Evolutionary conservation across 2,888 invertebrate species (phyloP), one percentile per base, ranked within the genome.

Genomic region (Mythimna albipuncta): DNA sequence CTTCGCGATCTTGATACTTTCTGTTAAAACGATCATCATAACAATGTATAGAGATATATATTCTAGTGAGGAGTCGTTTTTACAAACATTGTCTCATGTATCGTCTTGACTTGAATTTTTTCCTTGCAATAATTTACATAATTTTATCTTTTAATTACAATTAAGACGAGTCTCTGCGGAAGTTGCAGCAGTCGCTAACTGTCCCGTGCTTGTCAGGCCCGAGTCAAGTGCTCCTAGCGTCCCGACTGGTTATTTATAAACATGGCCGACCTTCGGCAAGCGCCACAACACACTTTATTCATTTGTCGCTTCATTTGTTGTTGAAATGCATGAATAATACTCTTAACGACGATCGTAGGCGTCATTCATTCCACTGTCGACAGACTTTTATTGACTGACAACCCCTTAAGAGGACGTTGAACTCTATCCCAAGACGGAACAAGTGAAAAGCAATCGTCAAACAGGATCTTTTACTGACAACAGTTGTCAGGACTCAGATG

Each of bases 201-300:
- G 63, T 76, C 55, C 67, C 57, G 54, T 63, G 62, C 72, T 69
- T 74, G 70, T 58, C 67, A 59, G 41, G 68, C 26, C 68, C 52
- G 77, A 75, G 73, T 70, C 78, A 72, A 81, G 79, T 76, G 78
- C 77, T 75, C 64, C 77, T 83, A 79, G 79, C 72, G 59, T 38
- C 70, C 54, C 62, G 61, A 59, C 54, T 41, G 38, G 73, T 73
- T 89, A 90, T 89, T 88, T 87, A 88, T 90, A 87, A 77, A 69
- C 79, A 32, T 11, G n/a, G n/a, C 54, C 72, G 85, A 81, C 88
- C 87, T 88, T 87, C 83, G 63, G 64, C 69, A 73, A 74, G 69
- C 81, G 72, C 64, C 75, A 78, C 79, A 81, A 81, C 84, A 77
- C 81, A 84, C 75, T 84, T 78, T 66, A 83, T 86, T 83, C 78